Evolutionary conservation across 2,797 vertebrate species (phyloP).

Genomic region (Eremophila alpestris): DNA sequence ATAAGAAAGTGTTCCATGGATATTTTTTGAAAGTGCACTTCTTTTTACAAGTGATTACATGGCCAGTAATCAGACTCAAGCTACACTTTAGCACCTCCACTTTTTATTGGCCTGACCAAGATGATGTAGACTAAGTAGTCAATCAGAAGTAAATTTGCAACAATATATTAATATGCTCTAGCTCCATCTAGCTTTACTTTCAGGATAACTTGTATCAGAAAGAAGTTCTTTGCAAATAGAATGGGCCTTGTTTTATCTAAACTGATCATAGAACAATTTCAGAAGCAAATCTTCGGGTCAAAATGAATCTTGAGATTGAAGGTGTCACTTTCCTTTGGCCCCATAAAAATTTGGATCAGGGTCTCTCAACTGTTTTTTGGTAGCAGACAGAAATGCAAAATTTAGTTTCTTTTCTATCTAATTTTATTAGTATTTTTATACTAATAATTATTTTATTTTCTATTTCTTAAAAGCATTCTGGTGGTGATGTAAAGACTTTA

Average conservation of each 20-base stretch:
- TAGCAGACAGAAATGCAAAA: background rate
- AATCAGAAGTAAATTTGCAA: background rate
- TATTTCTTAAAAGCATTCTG: background rate
- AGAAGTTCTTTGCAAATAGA: background rate
- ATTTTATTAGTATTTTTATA: background rate
- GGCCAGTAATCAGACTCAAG: background rate
- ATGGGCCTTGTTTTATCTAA: background rate
- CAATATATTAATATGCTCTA: slow-evolving; percentile 55
- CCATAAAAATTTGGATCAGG: background rate
- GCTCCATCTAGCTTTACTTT: slow-evolving; percentile 74
- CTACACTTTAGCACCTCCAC: background rate
- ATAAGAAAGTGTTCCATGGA: background rate
- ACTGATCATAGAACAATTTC: background rate
- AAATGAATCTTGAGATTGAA: background rate
- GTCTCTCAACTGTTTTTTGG: background rate
- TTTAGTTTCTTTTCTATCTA: background rate
- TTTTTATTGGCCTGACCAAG: background rate
- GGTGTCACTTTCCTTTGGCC: background rate
- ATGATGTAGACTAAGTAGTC: background rate
- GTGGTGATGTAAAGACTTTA: background rate
- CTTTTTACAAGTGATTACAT: background rate
- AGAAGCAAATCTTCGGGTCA: background rate
- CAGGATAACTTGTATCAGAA: background rate
- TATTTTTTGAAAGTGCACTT: background rate
- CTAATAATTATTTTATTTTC: background rate